Conservation (phyloP, 2,797 vertebrate genomes). For the Heteromormyrus szaboi region DNA sequence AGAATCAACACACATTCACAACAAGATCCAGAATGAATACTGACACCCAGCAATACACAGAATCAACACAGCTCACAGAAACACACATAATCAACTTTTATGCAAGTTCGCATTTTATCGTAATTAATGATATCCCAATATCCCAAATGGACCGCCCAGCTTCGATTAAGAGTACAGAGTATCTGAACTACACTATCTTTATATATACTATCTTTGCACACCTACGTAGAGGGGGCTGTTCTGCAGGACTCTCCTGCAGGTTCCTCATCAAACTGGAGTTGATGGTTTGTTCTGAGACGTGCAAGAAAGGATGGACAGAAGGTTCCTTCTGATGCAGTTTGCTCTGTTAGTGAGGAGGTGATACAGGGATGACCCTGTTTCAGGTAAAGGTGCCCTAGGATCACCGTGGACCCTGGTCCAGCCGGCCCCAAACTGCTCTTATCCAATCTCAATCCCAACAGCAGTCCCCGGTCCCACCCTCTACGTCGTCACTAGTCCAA, state of each 20-base stretch:
- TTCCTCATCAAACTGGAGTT: background rate
- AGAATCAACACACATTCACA: too few species aligned
- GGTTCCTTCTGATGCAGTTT: background rate
- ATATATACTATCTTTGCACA: background rate
- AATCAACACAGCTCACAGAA: background rate
- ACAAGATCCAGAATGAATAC: background rate
- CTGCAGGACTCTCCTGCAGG: background rate
- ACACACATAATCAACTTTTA: background rate
- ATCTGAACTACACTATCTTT: background rate
- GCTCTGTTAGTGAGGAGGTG: background rate
- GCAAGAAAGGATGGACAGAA: background rate
- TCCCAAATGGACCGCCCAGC: background rate
- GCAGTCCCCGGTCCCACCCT: background rate
- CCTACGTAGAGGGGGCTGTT: background rate
- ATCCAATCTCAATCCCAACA: background rate
- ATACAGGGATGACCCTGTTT: background rate
- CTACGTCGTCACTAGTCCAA: background rate
- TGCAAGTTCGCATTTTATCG: background rate
- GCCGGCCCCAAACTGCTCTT: background rate
- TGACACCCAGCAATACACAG: background rate
- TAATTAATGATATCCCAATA: background rate
- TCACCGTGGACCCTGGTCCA: background rate
- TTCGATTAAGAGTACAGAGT: background rate
- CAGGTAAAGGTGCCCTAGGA: background rate
- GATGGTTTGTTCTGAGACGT: background rate